Evolutionary conservation across 1,140 invertebrate genomes (phyloP), one percentile per base, ranked within the genome.

Genomic region (Physella acuta): DNA sequence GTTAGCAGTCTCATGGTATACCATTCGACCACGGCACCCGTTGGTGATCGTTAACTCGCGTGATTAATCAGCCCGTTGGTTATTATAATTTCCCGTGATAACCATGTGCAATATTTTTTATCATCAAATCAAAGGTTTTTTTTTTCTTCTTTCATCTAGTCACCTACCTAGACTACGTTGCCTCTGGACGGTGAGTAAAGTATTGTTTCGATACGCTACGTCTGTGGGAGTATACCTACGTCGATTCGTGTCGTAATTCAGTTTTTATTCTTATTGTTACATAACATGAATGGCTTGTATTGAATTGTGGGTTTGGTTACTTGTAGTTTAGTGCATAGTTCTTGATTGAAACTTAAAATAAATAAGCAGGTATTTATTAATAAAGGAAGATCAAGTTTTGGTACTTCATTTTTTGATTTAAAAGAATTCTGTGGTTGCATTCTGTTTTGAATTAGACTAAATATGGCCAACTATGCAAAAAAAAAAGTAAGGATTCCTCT

Each of bases 151-250:
- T 28, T 73, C 73, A 11, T 82, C 75, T 73, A 82, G 81, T 77
- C n/a, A 64, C 77, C n/a, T 83, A 82, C 66, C 65, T 79, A 53
- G 82, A 83, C 67, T 83, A 81, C 64, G 78, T 75, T 24, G 82
- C 82, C 11, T 81, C 80, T 39, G 82, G 82, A 69, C 77, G 76
- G 78, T 79, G 72, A 68, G 63, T 73, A 28, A 66, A 61, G 14
- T 53, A 36, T 60, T 51, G 14, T 68, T 52, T 33, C 24, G n/a
- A n/a, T n/a, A n/a, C n/a, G n/a, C n/a, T n/a, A n/a, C n/a, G n/a
- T n/a, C n/a, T n/a, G n/a, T n/a, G n/a, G n/a, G n/a, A n/a, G n/a
- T n/a, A n/a, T n/a, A n/a, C n/a, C n/a, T n/a, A n/a, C n/a, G n/a
- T 0, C 52, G 37, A n/a, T 67, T 69, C 49, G 31, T 49, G 33